Base-by-base conservation (phyloP, 2,888 invertebrate species). In the Meiosimyza platycephala region DNA sequence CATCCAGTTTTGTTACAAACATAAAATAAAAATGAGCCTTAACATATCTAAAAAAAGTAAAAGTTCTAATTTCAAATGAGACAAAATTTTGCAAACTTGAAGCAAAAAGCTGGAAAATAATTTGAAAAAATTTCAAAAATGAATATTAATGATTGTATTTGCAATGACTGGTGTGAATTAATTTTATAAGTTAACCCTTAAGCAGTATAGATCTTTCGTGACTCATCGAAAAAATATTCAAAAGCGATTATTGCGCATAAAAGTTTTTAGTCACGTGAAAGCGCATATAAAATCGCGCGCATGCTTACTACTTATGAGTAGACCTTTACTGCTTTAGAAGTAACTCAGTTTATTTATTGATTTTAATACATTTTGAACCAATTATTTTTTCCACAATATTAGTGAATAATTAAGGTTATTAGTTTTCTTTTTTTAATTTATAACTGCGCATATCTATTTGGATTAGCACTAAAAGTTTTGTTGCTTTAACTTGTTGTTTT, bases 391-490 rank as follows among this genome's bases (percentile, higher is more conserved):
- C n/a, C 7, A 6, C 6, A 16, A 16, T 55, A n/a, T 55, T 15
- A 55, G 55, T 55, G 18, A 18, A 55, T 11, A 16, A n/a, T 16
- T 55, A 22, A 55, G n/a, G 18, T 54, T 18, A 2, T 54, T 54
- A 54, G 15, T 22, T 55, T 40, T 0, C 9, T 13, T 9, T 1
- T 22, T 16, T 18, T 16, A n/a, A 18, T 3, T 55, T 18, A 22
- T 7, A 18, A 12, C 55, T 16, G 55, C 22, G 11, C 55, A 18
- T 11, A 4, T 55, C n/a, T n/a, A 47, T 33, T 16, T 28, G 15
- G 12, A 9, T 33, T 62, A 62, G 16, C 40, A 33, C 47, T 47
- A 33, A 62, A n/a, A 22, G 59, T 71, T 75, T 72, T 76, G 73
- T 73, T 65, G 59, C 62, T 73, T n/a, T 64, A 60, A 50, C 16